Evolutionary conservation across 1,140 invertebrate genomes (phyloP).

Genomic region (Brachionus sp.): DNA sequence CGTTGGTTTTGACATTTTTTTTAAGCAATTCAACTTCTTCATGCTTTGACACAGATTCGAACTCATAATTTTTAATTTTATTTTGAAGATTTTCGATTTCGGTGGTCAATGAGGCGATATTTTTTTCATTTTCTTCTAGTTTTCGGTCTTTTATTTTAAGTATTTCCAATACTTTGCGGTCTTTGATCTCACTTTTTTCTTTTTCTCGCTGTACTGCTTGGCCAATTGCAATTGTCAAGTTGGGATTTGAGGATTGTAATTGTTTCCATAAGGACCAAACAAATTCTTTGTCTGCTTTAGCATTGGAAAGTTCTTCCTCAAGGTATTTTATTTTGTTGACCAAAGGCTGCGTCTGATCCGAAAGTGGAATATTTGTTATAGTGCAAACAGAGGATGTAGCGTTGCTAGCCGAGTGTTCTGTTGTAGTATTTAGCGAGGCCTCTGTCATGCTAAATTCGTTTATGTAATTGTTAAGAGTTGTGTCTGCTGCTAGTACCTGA

Average conservation of each 20-base stretch:
- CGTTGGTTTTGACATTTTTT: background rate
- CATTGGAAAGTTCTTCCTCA: background rate
- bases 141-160: conserved; percentile 57
- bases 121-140: conserved; percentile 54
- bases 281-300: conserved; percentile 59
- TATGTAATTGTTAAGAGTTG: conserved; percentile 3
- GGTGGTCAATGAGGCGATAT: conserved; percentile 49
- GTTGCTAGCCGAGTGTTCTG: background rate
- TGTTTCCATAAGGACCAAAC: conserved; percentile 60
- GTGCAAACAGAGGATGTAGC: background rate
- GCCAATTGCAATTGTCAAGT: conserved; percentile 56
- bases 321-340: conserved; percentile 26
- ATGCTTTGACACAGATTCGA: background rate
- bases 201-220: conserved; percentile 57
- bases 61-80: conserved; percentile 48
- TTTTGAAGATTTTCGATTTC: conserved; percentile 51
- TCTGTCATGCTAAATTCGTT: background rate
- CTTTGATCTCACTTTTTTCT: conserved; percentile 56
- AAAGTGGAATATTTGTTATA: background rate
- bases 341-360: background rate
- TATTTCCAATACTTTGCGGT: conserved; percentile 56
- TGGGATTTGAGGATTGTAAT: conserved; percentile 56
- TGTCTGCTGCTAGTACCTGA: background rate
- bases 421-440: background rate
- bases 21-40: background rate